phyloP scores from a whole-genome alignment of 2,113 vertebrate genomes.

The Elephantulus edwardii region DNA sequence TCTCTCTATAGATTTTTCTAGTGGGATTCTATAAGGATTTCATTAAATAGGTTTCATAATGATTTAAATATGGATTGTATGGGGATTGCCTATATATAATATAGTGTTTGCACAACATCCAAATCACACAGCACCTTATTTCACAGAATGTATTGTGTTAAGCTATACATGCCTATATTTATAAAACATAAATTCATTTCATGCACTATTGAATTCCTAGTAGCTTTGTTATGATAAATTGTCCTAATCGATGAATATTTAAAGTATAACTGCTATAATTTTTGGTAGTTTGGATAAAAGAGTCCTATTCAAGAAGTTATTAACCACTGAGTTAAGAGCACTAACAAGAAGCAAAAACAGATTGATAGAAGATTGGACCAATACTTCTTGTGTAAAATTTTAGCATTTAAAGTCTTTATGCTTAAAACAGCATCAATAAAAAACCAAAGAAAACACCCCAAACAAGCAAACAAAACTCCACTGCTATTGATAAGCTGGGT shows the following conservation, averaged over 20 bases:
- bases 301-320: not conserved
- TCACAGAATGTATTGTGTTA: not conserved
- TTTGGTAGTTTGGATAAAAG: not conserved
- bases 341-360: not conserved
- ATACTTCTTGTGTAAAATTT: too few relatives aligned
- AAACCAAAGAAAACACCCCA: not conserved
- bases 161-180: not conserved
- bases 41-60: not conserved
- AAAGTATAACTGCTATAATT: not conserved
- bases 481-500: not conserved
- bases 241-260: not conserved
- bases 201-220: not conserved
- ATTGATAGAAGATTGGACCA: too few relatives aligned
- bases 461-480: not conserved
- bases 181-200: conserved; percentile 1
- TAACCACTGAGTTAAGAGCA: not conserved
- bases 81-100: not conserved
- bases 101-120: not conserved
- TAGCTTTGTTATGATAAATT: not conserved
- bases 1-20: too few relatives aligned
- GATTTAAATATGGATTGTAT: not conserved
- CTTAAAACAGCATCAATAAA: too few relatives aligned
- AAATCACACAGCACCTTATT: not conserved
- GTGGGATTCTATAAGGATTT: not conserved
- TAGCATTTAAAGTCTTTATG: too few relatives aligned